phyloP scores from a whole-genome alignment of 2,113 vertebrate genomes.

The Naja naja region DNA sequence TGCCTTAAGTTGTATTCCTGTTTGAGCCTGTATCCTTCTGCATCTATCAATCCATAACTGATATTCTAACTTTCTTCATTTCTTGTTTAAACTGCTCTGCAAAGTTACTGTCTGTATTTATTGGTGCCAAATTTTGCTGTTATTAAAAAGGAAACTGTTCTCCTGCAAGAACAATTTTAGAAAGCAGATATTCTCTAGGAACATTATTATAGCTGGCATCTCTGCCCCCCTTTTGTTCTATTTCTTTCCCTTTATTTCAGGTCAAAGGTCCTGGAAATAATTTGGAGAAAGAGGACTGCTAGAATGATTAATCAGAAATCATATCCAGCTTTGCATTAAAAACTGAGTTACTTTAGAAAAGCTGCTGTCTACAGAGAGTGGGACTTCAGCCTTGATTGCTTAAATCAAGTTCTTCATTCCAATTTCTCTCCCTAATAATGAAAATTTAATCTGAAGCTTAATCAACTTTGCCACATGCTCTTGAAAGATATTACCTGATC shows the following conservation, averaged over 20 bases:
- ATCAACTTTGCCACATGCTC: background rate
- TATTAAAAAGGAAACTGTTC: background rate
- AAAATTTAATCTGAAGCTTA: background rate
- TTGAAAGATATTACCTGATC: background rate
- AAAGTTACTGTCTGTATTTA: background rate
- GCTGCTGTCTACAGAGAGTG: background rate
- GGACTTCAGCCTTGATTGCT: background rate
- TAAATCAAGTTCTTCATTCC: background rate
- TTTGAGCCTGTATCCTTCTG: background rate
- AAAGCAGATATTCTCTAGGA: background rate
- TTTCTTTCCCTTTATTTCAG: background rate
- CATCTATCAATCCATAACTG: background rate
- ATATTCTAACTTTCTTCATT: background rate
- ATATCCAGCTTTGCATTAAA: background rate
- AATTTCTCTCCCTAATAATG: background rate
- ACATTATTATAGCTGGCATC: background rate
- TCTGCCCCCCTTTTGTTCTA: background rate
- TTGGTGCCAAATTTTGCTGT: background rate
- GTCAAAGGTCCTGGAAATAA: background rate
- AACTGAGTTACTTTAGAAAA: background rate
- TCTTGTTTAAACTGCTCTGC: background rate
- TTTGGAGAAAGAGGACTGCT: background rate
- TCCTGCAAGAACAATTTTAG: background rate
- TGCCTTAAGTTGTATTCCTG: background rate
- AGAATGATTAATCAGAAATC: background rate